Evolutionary conservation across 92 coral and sea anemone species (phyloP).

Genomic region (Anthopleura xanthogrammica): DNA sequence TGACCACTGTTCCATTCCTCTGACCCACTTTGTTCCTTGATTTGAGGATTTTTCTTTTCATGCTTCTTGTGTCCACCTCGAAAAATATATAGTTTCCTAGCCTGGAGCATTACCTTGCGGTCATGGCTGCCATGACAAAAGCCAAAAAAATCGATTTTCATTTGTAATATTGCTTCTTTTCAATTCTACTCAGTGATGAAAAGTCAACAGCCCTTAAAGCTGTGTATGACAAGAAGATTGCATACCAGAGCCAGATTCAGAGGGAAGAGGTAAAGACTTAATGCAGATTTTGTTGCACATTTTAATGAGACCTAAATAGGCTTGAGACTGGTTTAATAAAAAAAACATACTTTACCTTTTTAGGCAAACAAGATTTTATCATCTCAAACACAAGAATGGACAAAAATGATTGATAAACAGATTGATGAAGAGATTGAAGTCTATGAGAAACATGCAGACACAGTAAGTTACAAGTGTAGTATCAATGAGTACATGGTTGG

Average conservation of each 20-base stretch:
- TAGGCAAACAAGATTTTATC: slow-evolving; percentile 82
- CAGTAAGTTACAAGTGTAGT: slow-evolving; percentile 37
- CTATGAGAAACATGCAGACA: slow-evolving; percentile 78
- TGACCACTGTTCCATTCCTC: too few species aligned
- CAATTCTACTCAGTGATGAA: slow-evolving; percentile 47
- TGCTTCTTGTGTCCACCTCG: too few species aligned
- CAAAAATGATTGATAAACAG: slow-evolving; percentile 83
- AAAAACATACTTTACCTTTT: background rate
- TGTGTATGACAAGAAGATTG: slow-evolving; percentile 81
- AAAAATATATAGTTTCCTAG: too few species aligned
- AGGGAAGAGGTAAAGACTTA: slow-evolving; percentile 70
- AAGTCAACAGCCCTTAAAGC: slow-evolving; percentile 67
- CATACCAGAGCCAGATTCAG: slow-evolving; percentile 70
- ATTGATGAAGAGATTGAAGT: slow-evolving; percentile 74
- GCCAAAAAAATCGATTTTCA: background rate
- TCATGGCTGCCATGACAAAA: too few species aligned
- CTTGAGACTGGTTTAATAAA: background rate
- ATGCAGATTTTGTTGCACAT: background rate
- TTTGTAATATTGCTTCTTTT: background rate
- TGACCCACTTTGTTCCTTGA: too few species aligned
- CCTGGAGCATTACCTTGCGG: too few species aligned
- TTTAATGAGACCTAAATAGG: too few species aligned
- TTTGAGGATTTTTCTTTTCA: too few species aligned
- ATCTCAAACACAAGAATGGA: slow-evolving; percentile 90
- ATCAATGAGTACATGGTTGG: background rate